Percentiles rank a stretch among this genome's conserved stretches.
Conservation (phyloP, 2,888 invertebrate species). For the Pinctada fucata region DNA sequence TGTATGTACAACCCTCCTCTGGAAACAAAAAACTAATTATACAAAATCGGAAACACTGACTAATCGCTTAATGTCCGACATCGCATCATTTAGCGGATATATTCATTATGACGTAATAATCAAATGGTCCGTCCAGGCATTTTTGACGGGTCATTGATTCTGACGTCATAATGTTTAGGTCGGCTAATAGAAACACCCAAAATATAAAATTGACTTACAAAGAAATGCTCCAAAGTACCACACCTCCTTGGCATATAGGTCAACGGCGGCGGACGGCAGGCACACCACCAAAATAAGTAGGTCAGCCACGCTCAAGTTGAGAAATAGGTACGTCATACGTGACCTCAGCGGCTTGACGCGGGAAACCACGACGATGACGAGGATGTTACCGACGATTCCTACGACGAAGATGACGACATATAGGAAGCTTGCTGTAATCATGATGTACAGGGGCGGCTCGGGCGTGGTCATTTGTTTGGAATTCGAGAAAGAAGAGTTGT, state of each 20-base stretch:
- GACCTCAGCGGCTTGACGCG: slow-evolving; percentile 50
- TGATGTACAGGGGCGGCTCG: slow-evolving; percentile 50
- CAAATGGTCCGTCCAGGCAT: too few relatives aligned
- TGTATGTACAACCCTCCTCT: too few relatives aligned
- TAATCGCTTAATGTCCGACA: too few relatives aligned
- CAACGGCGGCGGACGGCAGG: slow-evolving; percentile 58
- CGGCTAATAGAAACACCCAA: slow-evolving; percentile 88
- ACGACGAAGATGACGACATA: slow-evolving; percentile 55
- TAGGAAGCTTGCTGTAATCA: slow-evolving; percentile 47
- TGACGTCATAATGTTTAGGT: too few relatives aligned
- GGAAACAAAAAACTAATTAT: too few relatives aligned
- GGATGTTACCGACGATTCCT: slow-evolving; percentile 54
- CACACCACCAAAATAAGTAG: slow-evolving; percentile 55
- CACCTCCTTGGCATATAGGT: slow-evolving; percentile 53
- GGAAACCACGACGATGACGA: slow-evolving; percentile 50
- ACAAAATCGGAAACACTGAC: too few relatives aligned
- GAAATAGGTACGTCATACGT: slow-evolving; percentile 53
- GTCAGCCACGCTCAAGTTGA: slow-evolving; percentile 59
- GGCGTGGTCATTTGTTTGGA: slow-evolving; percentile 28
- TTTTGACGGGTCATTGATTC: too few relatives aligned
- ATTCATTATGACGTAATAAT: too few relatives aligned
- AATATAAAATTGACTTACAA: slow-evolving; percentile 65
- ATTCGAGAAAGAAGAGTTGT: too few relatives aligned
- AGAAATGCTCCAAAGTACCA: slow-evolving; percentile 61
- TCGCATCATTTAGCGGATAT: too few relatives aligned